A percentile compares a stretch with the other conserved stretches of the same genome.
Evolutionary conservation across 1,140 invertebrate genomes (phyloP).

Genomic region (Euura saliciscinereae): DNA sequence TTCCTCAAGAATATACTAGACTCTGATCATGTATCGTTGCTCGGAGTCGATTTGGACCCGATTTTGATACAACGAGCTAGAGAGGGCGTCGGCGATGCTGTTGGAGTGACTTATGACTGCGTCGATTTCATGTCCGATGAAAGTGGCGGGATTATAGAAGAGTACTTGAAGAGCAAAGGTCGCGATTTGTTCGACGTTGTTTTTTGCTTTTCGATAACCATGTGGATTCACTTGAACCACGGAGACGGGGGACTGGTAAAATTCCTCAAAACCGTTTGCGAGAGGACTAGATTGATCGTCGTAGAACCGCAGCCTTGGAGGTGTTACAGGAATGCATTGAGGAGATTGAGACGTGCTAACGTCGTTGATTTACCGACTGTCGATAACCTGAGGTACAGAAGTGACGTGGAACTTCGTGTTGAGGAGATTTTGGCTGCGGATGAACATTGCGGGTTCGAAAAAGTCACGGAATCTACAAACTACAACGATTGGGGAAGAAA

Average conservation of each 20-base stretch:
- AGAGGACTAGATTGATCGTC: conserved; percentile 64
- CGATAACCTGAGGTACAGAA: conserved; percentile 62
- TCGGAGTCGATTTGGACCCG: conserved; percentile 79
- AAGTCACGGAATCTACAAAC: conserved; percentile 61
- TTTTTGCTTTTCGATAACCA: conserved; percentile 83
- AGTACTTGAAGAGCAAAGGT: conserved; percentile 53
- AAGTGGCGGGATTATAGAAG: conserved; percentile 48
- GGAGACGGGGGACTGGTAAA: conserved; percentile 71
- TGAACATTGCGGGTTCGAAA: conserved; percentile 57
- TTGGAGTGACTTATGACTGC: conserved; percentile 62
- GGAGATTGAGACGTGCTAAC: conserved; percentile 68
- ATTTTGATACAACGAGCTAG: conserved; percentile 71
- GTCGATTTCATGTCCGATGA: conserved; percentile 67
- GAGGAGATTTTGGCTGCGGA: conserved; percentile 59
- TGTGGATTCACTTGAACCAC: conserved; percentile 88
- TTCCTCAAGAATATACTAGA: conserved; percentile 60
- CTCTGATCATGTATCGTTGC: conserved; percentile 55
- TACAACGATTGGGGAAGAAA: conserved; percentile 73
- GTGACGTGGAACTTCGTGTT: conserved; percentile 67
- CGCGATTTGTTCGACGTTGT: conserved; percentile 69
- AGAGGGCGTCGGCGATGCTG: conserved; percentile 52
- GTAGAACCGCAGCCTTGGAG: conserved; percentile 85
- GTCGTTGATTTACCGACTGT: conserved; percentile 65
- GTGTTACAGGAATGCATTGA: conserved; percentile 76
- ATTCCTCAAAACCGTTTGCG: conserved; percentile 65